phyloP scores from a whole-genome alignment of 2,888 invertebrate species.

The Melanostoma scalare region DNA sequence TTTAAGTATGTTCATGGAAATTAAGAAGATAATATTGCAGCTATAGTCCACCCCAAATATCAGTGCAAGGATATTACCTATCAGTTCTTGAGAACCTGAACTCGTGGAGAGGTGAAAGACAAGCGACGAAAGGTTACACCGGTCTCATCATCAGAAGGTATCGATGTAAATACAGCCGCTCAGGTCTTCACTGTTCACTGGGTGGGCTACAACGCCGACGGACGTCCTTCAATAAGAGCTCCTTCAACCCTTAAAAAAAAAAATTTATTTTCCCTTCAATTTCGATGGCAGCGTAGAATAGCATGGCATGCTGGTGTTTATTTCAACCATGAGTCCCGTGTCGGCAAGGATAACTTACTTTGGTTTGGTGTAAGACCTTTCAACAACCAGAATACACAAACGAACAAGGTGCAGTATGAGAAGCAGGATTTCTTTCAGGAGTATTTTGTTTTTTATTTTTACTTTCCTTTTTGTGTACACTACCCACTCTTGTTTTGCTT shows the following conservation, averaged over 20 bases:
- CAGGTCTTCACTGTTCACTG: conserved; percentile 28
- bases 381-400: conserved; percentile 46
- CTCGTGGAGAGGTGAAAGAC: conserved; percentile 47
- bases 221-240: conserved; percentile 20
- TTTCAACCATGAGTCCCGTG: conserved; percentile 42
- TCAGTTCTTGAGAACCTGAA: conserved; percentile 39
- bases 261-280: conserved; percentile 43
- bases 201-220: neutral
- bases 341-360: conserved; percentile 65
- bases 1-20: conserved; percentile 61
- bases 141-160: conserved; percentile 51
- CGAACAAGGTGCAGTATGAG: neutral
- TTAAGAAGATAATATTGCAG: conserved; percentile 66
- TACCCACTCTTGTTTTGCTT: conserved; percentile 9
- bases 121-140: conserved; percentile 56
- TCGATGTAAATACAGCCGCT: conserved; percentile 37
- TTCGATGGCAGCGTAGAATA: conserved; percentile 2
- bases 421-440: conserved; percentile 26
- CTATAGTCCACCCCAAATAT: conserved; percentile 46
- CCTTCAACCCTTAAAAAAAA: conserved; percentile 50
- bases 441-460: conserved; percentile 20
- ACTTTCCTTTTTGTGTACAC: neutral
- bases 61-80: conserved; percentile 58
- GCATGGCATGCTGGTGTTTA: conserved; percentile 20
- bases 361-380: conserved; percentile 63